These are phyloP conservation scores for Diachasmimorpha longicaudata DNA, from an alignment of 1,140 invertebrate genomes.

Conservation along the genomic window DNA sequence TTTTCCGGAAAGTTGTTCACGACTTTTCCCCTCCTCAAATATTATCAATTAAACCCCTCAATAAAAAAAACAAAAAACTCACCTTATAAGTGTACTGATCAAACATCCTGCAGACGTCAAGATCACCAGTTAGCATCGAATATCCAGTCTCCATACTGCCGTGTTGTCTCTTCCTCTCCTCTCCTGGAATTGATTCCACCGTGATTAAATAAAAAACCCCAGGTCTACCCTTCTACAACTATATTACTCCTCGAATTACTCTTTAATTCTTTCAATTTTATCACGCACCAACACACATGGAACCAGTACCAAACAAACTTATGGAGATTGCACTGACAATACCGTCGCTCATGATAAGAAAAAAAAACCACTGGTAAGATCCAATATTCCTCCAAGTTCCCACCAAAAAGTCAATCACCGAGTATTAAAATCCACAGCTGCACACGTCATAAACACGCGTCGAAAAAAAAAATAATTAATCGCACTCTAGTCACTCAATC, in stretches of 20 bases:
- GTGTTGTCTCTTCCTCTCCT: conserved; percentile 45
- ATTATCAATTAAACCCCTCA: not conserved
- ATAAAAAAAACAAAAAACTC: too few species aligned
- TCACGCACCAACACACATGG: conserved; percentile 19
- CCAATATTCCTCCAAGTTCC: not conserved
- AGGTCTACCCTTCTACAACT: not conserved
- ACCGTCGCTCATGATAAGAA: conserved; percentile 53
- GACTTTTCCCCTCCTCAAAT: too few species aligned
- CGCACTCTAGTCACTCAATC: too few species aligned
- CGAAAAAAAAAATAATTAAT: too few species aligned
- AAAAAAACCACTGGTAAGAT: not conserved
- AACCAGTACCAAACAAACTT: conserved; percentile 54
- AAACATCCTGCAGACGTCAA: conserved; percentile 72
- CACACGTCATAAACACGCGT: too few species aligned
- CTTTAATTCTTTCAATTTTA: not conserved
- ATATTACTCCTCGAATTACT: not conserved
- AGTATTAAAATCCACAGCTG: too few species aligned
- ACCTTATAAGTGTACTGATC: conserved; percentile 75
- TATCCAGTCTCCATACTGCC: conserved; percentile 71
- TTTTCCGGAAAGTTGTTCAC: too few species aligned
- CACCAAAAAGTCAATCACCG: not conserved
- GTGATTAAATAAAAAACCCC: conserved; percentile 36
- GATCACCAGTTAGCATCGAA: conserved; percentile 67
- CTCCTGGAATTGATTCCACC: conserved; percentile 46
- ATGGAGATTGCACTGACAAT: conserved; percentile 56